phyloP scores from a whole-genome alignment of 1,140 invertebrate species.

The Eciton burchellii region DNA sequence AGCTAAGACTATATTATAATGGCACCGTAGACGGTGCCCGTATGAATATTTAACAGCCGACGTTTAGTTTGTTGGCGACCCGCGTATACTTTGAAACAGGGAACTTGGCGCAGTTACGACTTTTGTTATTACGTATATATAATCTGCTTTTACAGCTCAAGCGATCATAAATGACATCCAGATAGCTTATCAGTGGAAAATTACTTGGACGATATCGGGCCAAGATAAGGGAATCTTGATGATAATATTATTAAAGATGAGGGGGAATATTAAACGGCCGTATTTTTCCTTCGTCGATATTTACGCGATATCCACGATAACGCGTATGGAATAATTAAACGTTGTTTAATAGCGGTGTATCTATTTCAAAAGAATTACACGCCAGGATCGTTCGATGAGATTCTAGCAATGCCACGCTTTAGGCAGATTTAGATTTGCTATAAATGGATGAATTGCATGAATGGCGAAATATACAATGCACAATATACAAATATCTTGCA shows the following conservation, averaged over 20 bases:
- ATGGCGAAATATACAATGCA: neutral
- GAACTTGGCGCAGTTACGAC: constrained; percentile 29
- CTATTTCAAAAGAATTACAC: neutral
- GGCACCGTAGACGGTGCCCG: constrained; percentile 33
- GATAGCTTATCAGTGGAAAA: neutral
- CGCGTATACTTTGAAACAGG: constrained; percentile 40
- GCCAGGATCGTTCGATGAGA: neutral
- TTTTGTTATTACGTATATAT: constrained; percentile 26
- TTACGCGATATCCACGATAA: neutral
- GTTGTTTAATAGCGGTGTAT: neutral
- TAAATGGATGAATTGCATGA: neutral
- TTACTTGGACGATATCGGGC: neutral
- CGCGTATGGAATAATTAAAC: neutral
- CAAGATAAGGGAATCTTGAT: neutral
- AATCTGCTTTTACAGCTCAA: constrained; percentile 5
- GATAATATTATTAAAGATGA: neutral
- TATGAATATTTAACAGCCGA: constrained; percentile 58
- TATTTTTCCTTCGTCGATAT: neutral
- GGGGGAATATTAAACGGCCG: neutral
- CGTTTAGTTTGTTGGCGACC: constrained; percentile 51
- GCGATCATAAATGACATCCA: neutral
- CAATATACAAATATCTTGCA: neutral
- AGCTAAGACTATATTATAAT: constrained; percentile 61
- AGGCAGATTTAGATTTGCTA: neutral
- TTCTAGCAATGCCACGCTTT: neutral